phyloP scores from a whole-genome alignment of 1,140 invertebrate genomes.

The Zaprionus taronus region DNA sequence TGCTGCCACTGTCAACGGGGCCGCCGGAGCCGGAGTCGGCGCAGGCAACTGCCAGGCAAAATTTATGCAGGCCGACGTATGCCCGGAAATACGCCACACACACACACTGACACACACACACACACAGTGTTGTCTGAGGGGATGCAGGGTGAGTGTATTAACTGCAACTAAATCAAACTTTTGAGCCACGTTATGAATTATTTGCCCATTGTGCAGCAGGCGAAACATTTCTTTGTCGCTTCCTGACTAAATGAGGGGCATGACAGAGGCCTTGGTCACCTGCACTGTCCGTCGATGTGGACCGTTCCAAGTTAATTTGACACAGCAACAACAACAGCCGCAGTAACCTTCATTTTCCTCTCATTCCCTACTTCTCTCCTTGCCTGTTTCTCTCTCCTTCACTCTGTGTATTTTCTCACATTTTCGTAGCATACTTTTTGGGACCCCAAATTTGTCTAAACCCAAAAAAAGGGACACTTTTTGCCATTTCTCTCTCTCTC shows the following conservation, averaged over 20 bases:
- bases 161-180: constrained; percentile 82
- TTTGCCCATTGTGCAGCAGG: constrained; percentile 76
- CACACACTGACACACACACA: neutral
- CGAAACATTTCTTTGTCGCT: constrained; percentile 73
- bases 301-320: constrained; percentile 71
- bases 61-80: constrained; percentile 77
- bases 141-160: constrained; percentile 61
- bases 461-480: constrained; percentile 14
- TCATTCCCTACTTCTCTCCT: neutral
- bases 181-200: constrained; percentile 80
- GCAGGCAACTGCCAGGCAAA: constrained; percentile 33
- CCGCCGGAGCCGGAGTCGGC: neutral
- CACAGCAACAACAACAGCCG: constrained; percentile 20
- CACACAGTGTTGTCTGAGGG: constrained; percentile 27
- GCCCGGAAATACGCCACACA: constrained; percentile 31
- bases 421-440: constrained; percentile 46
- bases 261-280: constrained; percentile 11
- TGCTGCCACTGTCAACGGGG: constrained; percentile 45
- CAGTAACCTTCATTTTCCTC: neutral
- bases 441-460: constrained; percentile 41
- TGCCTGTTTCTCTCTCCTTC: neutral
- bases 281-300: constrained; percentile 44
- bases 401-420: constrained; percentile 5
- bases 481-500: neutral
- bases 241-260: neutral